A percentile compares a stretch with the other conserved stretches of the same genome.
phyloP scores from a whole-genome alignment of 2,113 vertebrate species.

The Pachypanchax playfairii region DNA sequence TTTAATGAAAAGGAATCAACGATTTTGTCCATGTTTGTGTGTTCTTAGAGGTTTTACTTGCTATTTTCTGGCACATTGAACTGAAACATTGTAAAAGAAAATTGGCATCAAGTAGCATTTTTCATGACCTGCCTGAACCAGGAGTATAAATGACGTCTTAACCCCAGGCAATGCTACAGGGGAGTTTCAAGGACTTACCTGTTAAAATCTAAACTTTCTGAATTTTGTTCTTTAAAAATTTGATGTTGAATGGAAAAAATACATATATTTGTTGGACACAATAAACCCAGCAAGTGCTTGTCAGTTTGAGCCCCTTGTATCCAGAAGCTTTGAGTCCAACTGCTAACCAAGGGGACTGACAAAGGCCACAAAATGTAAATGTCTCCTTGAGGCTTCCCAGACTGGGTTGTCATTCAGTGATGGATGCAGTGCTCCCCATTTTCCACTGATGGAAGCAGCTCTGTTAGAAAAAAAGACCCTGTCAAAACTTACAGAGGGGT shows the following conservation, averaged over 20 bases:
- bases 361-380: constrained; percentile 48
- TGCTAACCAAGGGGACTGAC: constrained; percentile 26
- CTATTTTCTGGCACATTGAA: constrained; percentile 6
- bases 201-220: constrained; percentile 29
- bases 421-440: constrained; percentile 61
- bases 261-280: constrained; percentile 27
- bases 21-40: too few species aligned
- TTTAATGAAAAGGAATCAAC: too few species aligned
- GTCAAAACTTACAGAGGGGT: constrained; percentile 40
- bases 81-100: constrained; percentile 17
- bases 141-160: constrained; percentile 36
- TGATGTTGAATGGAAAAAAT: constrained; percentile 6
- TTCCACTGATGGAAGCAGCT: constrained; percentile 44
- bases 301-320: constrained; percentile 24
- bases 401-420: constrained; percentile 57
- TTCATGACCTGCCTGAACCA: constrained; percentile 49
- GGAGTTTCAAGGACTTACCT: constrained; percentile 20
- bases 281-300: not conserved
- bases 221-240: constrained; percentile 26
- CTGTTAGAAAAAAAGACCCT: constrained; percentile 30
- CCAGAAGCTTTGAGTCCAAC: not conserved
- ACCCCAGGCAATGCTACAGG: constrained; percentile 52
- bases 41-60: not conserved
- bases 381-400: constrained; percentile 28
- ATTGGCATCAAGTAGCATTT: constrained; percentile 58